Evolutionary conservation across 1,140 invertebrate species (phyloP), one percentile per base, ranked within the genome.

Genomic region (Trialeurodes vaporariorum): DNA sequence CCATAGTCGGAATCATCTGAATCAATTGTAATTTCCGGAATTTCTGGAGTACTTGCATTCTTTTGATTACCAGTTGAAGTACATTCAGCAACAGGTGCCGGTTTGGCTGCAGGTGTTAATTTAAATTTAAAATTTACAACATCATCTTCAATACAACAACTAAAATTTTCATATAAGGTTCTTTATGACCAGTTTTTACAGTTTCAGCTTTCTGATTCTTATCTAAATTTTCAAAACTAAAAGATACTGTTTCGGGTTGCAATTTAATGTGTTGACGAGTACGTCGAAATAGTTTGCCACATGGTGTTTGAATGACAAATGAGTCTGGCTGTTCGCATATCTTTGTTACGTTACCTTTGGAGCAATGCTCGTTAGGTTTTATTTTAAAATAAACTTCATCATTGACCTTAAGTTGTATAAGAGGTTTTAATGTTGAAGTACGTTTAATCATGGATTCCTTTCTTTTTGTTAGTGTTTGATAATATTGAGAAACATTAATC

Each of bases 371-470:
- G 21, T 62, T 17, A 62, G 61, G 23, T 62, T 62, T 62, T 17
- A 60, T 25, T 61, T 67, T 58, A 67, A 60, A 67, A n/a, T 26
- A 59, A 27, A 67, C 25, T 1, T 25, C 27, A 25, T 67, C 66
- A 67, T 61, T 34, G 23, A 67, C 11, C 34, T 25, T 13, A 24
- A 67, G 26, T 1, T 25, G 1, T 24, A 11, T 13, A 27, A 67
- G 23, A n/a, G 49, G 59, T 25, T 60, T 67, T 26, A 60, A 2
- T 11, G 21, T 25, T 27, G 27, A 61, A 61, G 61, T 34, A 61
- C 61, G 27, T 11, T 59, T 59, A 25, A 12, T 59, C 26, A 25
- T 67, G 2, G 24, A 61, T 11, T 59, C 23, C 21, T 60, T 26
- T 25, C 26, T 67, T 61, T 67, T 67, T 23, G 12, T 67, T 2